Conservation (phyloP, 1,140 invertebrate genomes). For the Ceratosolen solmsi region DNA sequence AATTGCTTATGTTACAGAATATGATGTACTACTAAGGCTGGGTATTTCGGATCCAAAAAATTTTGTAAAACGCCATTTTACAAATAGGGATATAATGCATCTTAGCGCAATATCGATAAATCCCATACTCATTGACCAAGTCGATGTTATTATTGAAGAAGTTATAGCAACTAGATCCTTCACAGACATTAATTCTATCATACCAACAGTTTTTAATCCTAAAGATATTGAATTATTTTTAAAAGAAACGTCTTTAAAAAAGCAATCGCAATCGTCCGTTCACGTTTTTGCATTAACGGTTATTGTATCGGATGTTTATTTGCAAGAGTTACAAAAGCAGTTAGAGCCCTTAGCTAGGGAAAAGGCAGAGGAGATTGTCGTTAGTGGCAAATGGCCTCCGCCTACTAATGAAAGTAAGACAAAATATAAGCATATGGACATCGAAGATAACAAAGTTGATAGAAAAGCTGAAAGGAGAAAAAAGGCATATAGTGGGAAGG, state of each 20-base stretch:
- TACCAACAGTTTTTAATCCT: constrained; percentile 86
- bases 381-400: constrained; percentile 77
- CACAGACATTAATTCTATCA: constrained; percentile 84
- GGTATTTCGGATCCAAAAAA: constrained; percentile 90
- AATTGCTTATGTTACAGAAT: constrained; percentile 78
- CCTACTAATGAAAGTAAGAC: constrained; percentile 66
- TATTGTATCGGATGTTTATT: constrained; percentile 73
- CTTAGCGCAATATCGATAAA: constrained; percentile 87
- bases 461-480: constrained; percentile 90
- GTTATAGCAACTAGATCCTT: constrained; percentile 82
- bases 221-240: constrained; percentile 85
- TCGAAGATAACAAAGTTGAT: constrained; percentile 79
- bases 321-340: constrained; percentile 80
- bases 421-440: constrained; percentile 67
- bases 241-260: constrained; percentile 76
- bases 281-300: constrained; percentile 65
- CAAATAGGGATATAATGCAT: constrained; percentile 81
- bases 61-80: constrained; percentile 86
- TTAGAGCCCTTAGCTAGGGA: constrained; percentile 81
- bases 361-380: constrained; percentile 83
- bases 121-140: constrained; percentile 81
- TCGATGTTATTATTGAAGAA: constrained; percentile 90
- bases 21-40: constrained; percentile 89
- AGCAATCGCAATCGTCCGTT: constrained; percentile 64
- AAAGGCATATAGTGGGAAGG: constrained; percentile 89